These are phyloP conservation scores for Corythucha ciliata DNA, from an alignment of 2,888 invertebrate genomes.

Conservation along the genomic window DNA sequence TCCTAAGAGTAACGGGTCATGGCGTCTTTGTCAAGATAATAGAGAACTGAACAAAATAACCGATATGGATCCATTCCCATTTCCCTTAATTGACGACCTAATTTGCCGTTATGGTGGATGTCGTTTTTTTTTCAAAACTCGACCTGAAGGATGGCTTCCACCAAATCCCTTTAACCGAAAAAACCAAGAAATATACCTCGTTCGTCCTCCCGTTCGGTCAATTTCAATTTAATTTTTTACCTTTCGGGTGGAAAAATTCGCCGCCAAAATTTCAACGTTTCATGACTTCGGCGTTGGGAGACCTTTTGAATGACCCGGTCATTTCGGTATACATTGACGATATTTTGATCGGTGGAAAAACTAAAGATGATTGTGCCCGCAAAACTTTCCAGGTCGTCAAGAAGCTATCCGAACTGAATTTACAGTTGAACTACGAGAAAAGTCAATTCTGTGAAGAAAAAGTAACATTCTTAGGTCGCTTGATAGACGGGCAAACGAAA, in stretches of 20 bases:
- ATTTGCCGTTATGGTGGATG: conserved; percentile 14
- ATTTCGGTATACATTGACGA: conserved; percentile 4
- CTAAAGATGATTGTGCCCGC: conserved; percentile 5
- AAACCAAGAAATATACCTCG: background rate
- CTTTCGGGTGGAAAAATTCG: conserved; percentile 4
- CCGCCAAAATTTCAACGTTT: conserved; percentile 4
- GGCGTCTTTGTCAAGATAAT: conserved; percentile 12
- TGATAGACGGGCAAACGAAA: conserved; percentile 4
- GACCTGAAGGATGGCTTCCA: conserved; percentile 2
- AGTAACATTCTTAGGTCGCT: background rate
- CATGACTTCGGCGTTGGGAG: background rate
- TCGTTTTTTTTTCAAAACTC: conserved; percentile 7
- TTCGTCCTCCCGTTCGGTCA: conserved; percentile 5
- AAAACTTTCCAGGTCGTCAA: conserved; percentile 1
- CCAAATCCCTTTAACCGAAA: background rate
- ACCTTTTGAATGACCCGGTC: background rate
- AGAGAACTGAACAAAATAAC: conserved; percentile 7
- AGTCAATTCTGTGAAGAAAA: background rate
- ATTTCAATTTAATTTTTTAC: background rate
- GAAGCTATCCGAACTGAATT: background rate
- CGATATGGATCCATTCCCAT: conserved; percentile 15
- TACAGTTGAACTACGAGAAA: background rate
- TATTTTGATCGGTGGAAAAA: conserved; percentile 1
- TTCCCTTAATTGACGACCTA: conserved; percentile 14
- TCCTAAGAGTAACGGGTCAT: conserved; percentile 10